A percentile compares a stretch with the other conserved stretches of the same genome.
phyloP scores from a whole-genome alignment of 2,888 invertebrate genomes.

The Anthophora plumipes region DNA sequence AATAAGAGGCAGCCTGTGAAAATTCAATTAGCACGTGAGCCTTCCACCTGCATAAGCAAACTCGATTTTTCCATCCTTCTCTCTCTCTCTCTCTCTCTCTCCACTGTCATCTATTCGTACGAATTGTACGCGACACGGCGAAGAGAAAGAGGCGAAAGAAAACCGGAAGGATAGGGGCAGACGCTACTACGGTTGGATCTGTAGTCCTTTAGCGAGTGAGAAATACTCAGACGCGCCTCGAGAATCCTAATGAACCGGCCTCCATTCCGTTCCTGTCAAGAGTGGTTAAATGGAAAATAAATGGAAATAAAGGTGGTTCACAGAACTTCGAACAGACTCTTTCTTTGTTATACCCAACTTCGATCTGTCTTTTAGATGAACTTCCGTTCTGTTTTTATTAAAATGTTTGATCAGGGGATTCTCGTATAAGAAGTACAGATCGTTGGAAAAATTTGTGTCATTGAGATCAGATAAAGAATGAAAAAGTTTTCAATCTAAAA shows the following conservation, averaged over 20 bases:
- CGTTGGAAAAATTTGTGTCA: too few species aligned
- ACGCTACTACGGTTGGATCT: not conserved
- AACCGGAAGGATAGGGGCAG: not conserved
- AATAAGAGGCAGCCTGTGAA: conserved; percentile 30
- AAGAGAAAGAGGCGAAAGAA: not conserved
- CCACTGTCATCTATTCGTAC: not conserved
- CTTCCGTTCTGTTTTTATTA: not conserved
- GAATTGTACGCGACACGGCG: not conserved
- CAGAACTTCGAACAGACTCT: not conserved
- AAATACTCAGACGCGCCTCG: conserved; percentile 10
- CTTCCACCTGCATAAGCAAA: conserved; percentile 42
- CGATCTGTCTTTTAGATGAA: not conserved
- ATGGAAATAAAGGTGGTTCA: conserved; percentile 7
- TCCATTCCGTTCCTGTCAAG: conserved; percentile 15
- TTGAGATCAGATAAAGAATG: too few species aligned
- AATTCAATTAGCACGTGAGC: conserved; percentile 40
- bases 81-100: not conserved
- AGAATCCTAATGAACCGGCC: conserved; percentile 46
- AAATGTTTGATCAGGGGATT: too few species aligned
- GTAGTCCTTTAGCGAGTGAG: conserved; percentile 19
- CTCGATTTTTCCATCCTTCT: conserved; percentile 39
- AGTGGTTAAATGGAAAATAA: conserved; percentile 16
- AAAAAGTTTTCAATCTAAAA: too few species aligned
- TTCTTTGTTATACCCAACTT: not conserved
- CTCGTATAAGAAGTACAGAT: too few species aligned